Conservation (phyloP, 2,797 vertebrate genomes). For the Rhabdophis nuchalis region DNA sequence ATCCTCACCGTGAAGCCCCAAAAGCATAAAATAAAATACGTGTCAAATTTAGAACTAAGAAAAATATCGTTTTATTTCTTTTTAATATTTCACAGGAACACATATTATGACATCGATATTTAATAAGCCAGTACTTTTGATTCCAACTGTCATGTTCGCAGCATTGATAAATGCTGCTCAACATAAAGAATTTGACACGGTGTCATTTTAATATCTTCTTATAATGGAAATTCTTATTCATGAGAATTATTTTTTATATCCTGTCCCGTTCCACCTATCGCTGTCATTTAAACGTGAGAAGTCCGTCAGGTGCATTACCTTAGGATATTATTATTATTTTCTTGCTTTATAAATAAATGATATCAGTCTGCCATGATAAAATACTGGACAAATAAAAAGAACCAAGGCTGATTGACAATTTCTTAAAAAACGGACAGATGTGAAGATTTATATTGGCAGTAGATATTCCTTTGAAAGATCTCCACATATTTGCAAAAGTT, state of each 20-base stretch:
- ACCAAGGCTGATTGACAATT: constrained; percentile 37
- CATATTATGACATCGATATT: constrained; percentile 36
- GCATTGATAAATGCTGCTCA: constrained; percentile 50
- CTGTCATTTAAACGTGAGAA: constrained; percentile 64
- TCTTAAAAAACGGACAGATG: constrained; percentile 36
- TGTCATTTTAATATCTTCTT: constrained; percentile 51
- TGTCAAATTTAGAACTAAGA: background rate
- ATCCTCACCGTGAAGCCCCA: background rate
- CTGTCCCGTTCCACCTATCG: constrained; percentile 55
- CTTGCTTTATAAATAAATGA: constrained; percentile 64
- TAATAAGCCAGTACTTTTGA: constrained; percentile 42
- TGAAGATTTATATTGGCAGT: constrained; percentile 34
- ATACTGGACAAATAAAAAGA: constrained; percentile 30
- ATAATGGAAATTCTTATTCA: constrained; percentile 48
- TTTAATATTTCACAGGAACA: constrained; percentile 41
- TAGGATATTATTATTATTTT: constrained; percentile 59
- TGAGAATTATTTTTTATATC: constrained; percentile 54
- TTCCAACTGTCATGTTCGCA: constrained; percentile 49
- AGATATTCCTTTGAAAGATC: constrained; percentile 7
- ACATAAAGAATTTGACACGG: constrained; percentile 57
- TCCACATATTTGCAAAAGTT: constrained; percentile 1
- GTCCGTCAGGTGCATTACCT: constrained; percentile 50
- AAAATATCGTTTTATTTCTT: constrained; percentile 30
- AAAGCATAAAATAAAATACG: background rate
- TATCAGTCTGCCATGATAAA: constrained; percentile 45